Conservation (phyloP, 2,888 invertebrate genomes). For the Bellardia bayeri region DNA sequence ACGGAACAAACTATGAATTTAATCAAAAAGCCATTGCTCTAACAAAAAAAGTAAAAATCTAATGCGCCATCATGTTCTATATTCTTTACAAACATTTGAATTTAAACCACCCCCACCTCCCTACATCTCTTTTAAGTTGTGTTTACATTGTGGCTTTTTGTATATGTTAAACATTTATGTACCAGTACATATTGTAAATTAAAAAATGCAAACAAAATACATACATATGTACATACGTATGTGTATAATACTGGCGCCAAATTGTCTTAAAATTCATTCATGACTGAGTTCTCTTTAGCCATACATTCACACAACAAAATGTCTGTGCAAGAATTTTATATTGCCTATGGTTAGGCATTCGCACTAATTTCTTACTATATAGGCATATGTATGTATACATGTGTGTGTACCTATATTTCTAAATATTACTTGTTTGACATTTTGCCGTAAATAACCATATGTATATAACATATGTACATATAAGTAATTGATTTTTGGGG, state of each 20-base stretch:
- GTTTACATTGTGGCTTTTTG: not conserved
- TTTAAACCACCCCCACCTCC: not conserved
- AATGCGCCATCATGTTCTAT: not conserved
- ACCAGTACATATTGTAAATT: not conserved
- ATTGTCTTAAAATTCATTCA: conserved; percentile 67
- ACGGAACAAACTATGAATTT: not conserved
- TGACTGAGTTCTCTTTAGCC: conserved; percentile 7
- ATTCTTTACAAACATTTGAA: not conserved
- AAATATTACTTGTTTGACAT: not conserved
- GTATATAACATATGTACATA: too few species aligned
- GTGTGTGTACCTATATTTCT: not conserved
- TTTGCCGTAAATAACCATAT: conserved; percentile 13
- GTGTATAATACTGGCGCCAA: conserved; percentile 59
- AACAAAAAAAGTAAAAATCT: not conserved
- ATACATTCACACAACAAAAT: not conserved
- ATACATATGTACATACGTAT: not conserved
- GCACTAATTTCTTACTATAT: conserved; percentile 7
- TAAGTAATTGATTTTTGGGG: not conserved
- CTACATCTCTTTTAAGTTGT: not conserved
- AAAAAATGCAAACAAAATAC: not conserved
- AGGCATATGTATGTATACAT: not conserved
- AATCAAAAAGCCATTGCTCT: not conserved
- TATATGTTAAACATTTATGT: too few species aligned
- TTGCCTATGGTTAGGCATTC: conserved; percentile 35
- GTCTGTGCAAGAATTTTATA: not conserved